These are phyloP conservation scores for Drosophila nannoptera DNA, from an alignment of 1,140 invertebrate species.

Conservation along the genomic window DNA sequence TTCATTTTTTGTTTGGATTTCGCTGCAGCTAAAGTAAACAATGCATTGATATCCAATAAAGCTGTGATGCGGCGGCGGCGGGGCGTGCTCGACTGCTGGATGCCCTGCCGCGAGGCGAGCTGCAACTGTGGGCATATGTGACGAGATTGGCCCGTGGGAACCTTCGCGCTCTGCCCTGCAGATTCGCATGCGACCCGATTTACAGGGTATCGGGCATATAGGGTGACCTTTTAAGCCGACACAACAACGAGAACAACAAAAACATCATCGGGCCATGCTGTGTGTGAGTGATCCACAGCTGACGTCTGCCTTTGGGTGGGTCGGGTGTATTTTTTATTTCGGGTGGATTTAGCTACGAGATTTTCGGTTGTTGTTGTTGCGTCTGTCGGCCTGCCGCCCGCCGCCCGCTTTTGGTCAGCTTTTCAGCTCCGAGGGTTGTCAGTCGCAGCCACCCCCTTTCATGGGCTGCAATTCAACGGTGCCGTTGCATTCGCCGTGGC, in stretches of 20 bases:
- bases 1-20: not conserved
- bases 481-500: not conserved
- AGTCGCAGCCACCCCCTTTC: conserved; percentile 27
- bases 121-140: not conserved
- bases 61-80: not conserved
- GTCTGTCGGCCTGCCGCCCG: not conserved
- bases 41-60: not conserved
- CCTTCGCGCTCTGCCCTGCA: not conserved
- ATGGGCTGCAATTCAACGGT: conserved; percentile 9
- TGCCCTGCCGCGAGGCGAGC: not conserved
- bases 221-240: conserved; percentile 64
- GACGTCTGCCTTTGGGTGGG: conserved; percentile 11
- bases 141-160: too few relatives aligned
- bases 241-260: conserved; percentile 30
- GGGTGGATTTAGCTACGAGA: conserved; percentile 7
- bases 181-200: not conserved
- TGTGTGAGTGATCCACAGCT: conserved; percentile 22
- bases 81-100: not conserved
- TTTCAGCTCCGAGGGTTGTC: conserved; percentile 6
- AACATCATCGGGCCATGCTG: conserved; percentile 6
- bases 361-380: not conserved
- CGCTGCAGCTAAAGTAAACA: not conserved
- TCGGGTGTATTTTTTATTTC: not conserved
- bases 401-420: conserved; percentile 33
- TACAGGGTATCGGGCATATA: conserved; percentile 37